phyloP scores from a whole-genome alignment of 2,888 invertebrate species.

The Emmelina monodactyla region DNA sequence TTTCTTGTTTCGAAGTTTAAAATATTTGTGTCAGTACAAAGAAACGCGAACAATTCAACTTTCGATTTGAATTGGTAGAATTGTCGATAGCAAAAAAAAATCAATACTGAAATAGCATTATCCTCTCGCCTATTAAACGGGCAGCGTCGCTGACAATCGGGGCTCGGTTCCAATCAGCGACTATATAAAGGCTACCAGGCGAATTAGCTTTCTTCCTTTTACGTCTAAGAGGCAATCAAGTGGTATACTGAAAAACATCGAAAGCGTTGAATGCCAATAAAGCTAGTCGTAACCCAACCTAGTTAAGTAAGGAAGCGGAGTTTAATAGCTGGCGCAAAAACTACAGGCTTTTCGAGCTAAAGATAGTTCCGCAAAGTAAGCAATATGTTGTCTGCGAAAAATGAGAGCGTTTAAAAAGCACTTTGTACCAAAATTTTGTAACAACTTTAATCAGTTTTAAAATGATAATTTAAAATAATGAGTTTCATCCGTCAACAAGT shows the following conservation, averaged over 20 bases:
- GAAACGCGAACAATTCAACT: too few species aligned
- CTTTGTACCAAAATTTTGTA: too few species aligned
- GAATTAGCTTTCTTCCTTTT: conserved; percentile 26
- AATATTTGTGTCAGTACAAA: too few species aligned
- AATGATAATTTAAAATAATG: too few species aligned
- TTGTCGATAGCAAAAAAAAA: too few species aligned
- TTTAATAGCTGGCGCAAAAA: conserved; percentile 47
- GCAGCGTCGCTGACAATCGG: conserved; percentile 1
- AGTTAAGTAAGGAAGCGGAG: conserved; percentile 30
- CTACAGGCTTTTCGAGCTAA: conserved; percentile 17
- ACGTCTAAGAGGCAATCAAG: conserved; percentile 22
- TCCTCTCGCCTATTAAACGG: not conserved
- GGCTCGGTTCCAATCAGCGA: conserved; percentile 11
- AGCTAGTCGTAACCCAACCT: conserved; percentile 36
- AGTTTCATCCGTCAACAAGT: too few species aligned
- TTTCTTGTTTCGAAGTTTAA: too few species aligned
- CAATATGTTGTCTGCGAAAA: conserved; percentile 18
- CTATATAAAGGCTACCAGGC: conserved; percentile 21
- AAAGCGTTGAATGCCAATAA: conserved; percentile 30
- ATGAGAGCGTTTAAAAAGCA: too few species aligned
- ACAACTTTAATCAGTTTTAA: too few species aligned
- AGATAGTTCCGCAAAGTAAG: conserved; percentile 20
- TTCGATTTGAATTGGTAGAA: too few species aligned
- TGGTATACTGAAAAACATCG: conserved; percentile 28
- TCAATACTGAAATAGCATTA: conserved; percentile 1